Evolutionary conservation across 2,888 invertebrate species (phyloP), one percentile per base, ranked within the genome.

Genomic region (Caenorhabditis wallacei): DNA sequence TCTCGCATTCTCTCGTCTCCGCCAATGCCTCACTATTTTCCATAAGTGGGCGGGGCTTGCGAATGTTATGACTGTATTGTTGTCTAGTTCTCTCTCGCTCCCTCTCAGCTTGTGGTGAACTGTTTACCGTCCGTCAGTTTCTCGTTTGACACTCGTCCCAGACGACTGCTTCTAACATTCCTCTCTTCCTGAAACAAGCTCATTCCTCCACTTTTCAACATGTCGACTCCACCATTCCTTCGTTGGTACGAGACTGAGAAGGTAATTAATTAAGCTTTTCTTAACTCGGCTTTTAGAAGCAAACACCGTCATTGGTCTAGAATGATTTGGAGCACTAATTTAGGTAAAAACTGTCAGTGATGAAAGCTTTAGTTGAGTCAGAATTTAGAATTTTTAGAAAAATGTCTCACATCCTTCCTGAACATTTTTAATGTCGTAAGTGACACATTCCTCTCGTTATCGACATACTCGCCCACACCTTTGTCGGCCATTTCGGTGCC

Each of bases 211-310:
- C 35, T 20, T 13, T 22, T 26, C 56, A 40, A n/a, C 30, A 76
- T 35, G 63, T 64, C 76, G 40, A 57, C 80, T 26, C 82, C 82
- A 4, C 57, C 79, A 22, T 72, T 82, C 63, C 72, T 85, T 20
- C 79, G 80, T 53, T 85, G 85, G 85, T 84, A 84, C 61, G 84
- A 84, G 35, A 69, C 82, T 40, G 70, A 78, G 43, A 85, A 85
- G 82, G 85, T 85, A 56, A 24, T 59, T 22, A 10, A 40, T 13
- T 20, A n/a, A 18, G 18, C n/a, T 46, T 22, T 43, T 57, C 20
- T 20, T n/a, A 35, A n/a, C n/a, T n/a, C n/a, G n/a, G n/a, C n/a
- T n/a, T n/a, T n/a, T n/a, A n/a, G n/a, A n/a, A n/a, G n/a, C n/a
- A n/a, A n/a, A n/a, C n/a, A n/a, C n/a, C n/a, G n/a, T n/a, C n/a